phyloP scores from a whole-genome alignment of 1,140 invertebrate species.

The Diachasmimorpha longicaudata region DNA sequence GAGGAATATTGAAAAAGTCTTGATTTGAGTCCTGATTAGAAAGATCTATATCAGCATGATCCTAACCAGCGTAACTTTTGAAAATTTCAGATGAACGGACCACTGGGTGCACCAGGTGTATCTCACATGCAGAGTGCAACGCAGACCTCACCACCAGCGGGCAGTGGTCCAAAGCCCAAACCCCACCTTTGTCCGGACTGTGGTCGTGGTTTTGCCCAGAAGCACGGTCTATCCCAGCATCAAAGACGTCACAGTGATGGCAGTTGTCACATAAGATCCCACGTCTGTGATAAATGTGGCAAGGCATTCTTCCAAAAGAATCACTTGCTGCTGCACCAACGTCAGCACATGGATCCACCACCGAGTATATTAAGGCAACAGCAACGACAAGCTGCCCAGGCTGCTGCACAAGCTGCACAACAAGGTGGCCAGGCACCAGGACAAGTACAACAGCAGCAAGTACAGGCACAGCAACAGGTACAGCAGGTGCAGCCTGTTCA shows the following conservation, averaged over 20 bases:
- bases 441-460: conserved; percentile 36
- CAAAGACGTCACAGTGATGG: conserved; percentile 77
- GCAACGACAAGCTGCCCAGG: conserved; percentile 60
- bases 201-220: conserved; percentile 82
- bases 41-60: background rate
- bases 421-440: conserved; percentile 51
- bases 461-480: conserved; percentile 35
- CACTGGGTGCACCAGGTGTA: conserved; percentile 52
- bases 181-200: conserved; percentile 83
- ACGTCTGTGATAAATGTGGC: conserved; percentile 81
- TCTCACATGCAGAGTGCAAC: conserved; percentile 61
- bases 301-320: conserved; percentile 89
- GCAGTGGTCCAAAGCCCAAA: conserved; percentile 68
- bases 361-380: conserved; percentile 63
- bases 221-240: conserved; percentile 80
- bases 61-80: no score
- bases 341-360: conserved; percentile 80
- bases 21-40: no score
- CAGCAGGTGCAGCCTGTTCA: conserved; percentile 30
- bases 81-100: conserved; percentile 55
- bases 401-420: conserved; percentile 54
- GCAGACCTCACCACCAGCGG: conserved; percentile 58
- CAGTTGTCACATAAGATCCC: conserved; percentile 80
- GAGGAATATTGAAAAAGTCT: background rate
- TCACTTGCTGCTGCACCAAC: conserved; percentile 78